Conservation (phyloP, 2,888 invertebrate species). For the Buathra laborator region DNA sequence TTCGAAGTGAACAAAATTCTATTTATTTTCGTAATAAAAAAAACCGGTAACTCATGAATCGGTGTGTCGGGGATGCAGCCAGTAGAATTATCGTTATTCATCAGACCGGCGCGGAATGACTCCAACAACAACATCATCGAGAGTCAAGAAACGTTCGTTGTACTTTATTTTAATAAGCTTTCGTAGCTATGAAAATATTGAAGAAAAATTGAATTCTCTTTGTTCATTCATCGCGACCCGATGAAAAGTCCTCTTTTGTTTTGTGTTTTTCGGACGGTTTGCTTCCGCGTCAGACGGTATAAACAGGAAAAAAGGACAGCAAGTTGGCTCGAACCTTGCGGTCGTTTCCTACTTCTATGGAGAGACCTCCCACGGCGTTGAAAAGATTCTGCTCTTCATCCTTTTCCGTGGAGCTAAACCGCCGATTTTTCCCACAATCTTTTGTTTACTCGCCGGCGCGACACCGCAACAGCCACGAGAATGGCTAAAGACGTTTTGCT, state of each 20-base stretch:
- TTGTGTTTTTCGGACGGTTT: slow-evolving; percentile 11
- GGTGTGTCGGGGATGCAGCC: no score
- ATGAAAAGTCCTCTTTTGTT: background rate
- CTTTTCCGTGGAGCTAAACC: background rate
- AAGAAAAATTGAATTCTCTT: slow-evolving; percentile 11
- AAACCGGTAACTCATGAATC: no score
- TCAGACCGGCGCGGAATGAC: no score
- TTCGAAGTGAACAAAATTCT: background rate
- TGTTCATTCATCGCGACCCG: background rate
- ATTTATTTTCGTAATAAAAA: background rate
- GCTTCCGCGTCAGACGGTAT: slow-evolving; percentile 40
- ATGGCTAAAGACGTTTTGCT: slow-evolving; percentile 17
- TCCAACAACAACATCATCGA: no score
- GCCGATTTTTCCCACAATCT: slow-evolving; percentile 17
- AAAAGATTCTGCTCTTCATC: slow-evolving; percentile 41
- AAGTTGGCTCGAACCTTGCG: slow-evolving; percentile 45
- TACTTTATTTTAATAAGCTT: background rate
- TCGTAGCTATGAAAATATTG: slow-evolving; percentile 32
- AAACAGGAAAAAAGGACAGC: slow-evolving; percentile 42
- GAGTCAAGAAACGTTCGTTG: background rate
- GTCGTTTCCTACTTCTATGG: slow-evolving; percentile 46
- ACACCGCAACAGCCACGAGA: slow-evolving; percentile 31
- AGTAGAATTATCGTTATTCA: no score
- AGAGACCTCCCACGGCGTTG: slow-evolving; percentile 11
- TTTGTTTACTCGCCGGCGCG: slow-evolving; percentile 45